phyloP scores from a whole-genome alignment of 2,888 invertebrate genomes.

The Danaus chrysippus region DNA sequence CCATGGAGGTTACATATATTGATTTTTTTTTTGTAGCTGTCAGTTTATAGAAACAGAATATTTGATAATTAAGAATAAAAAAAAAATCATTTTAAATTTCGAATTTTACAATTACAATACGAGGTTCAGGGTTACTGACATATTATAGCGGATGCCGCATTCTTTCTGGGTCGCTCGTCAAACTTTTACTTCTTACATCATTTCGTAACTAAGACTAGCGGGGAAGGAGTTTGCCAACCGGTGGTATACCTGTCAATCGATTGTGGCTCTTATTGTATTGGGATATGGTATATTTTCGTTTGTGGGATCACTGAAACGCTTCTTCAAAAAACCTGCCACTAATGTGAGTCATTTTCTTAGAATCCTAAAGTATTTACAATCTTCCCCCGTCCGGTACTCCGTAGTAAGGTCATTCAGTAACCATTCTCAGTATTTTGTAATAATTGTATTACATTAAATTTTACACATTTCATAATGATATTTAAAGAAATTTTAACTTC shows the following conservation, averaged over 20 bases:
- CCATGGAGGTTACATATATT: no score
- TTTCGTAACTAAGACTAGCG: constrained; percentile 12
- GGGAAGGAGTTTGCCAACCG: constrained; percentile 11
- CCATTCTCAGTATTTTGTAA: neutral
- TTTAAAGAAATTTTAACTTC: no score
- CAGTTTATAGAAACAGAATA: no score
- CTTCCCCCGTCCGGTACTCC: constrained; percentile 44
- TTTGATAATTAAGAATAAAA: no score
- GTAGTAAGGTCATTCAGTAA: constrained; percentile 20
- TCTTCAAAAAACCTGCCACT: constrained; percentile 17
- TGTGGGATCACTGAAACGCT: constrained; percentile 3
- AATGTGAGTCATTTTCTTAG: constrained; percentile 48
- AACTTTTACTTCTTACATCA: constrained; percentile 4
- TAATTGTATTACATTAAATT: no score
- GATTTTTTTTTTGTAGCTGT: no score
- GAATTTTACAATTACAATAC: no score
- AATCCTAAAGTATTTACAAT: constrained; percentile 52
- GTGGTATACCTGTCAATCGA: neutral
- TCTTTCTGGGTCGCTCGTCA: neutral
- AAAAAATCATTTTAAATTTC: no score
- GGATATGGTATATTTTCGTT: neutral
- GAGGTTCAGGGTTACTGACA: neutral
- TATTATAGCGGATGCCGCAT: neutral
- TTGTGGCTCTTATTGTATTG: neutral
- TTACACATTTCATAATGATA: no score